Evolutionary conservation across 1,140 invertebrate genomes (phyloP).

Genomic region (Aphis gossypii): DNA sequence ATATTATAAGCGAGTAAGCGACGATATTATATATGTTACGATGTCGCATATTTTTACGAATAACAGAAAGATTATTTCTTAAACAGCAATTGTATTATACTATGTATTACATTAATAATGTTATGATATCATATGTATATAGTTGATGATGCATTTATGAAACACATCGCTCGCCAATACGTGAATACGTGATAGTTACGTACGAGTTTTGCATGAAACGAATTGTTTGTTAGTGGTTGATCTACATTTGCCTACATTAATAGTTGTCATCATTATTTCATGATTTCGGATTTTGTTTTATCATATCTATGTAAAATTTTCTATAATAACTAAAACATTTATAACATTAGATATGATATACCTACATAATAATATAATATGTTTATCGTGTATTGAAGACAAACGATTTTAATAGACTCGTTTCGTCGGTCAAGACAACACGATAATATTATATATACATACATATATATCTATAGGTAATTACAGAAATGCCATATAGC

Average conservation of each 20-base stretch:
- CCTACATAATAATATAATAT: not conserved
- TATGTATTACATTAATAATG: not conserved
- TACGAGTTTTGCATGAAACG: not conserved
- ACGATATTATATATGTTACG: not conserved
- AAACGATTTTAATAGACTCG: conserved; percentile 38
- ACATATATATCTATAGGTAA: not conserved
- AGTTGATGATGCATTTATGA: not conserved
- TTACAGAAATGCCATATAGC: conserved; percentile 13
- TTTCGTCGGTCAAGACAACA: not conserved
- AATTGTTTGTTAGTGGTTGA: not conserved
- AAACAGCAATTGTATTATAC: not conserved
- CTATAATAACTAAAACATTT: not conserved
- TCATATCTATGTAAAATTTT: not conserved
- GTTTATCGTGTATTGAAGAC: not conserved
- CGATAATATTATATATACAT: not conserved
- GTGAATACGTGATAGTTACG: not conserved
- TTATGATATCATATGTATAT: not conserved
- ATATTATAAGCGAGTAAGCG: too few relatives aligned
- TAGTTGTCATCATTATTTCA: not conserved
- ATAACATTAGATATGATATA: not conserved
- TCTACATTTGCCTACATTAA: not conserved
- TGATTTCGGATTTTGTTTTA: not conserved
- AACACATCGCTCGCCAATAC: not conserved
- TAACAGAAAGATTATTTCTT: not conserved
- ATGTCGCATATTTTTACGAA: not conserved